phyloP scores from a whole-genome alignment of 2,113 vertebrate species.

The Otis tarda region DNA sequence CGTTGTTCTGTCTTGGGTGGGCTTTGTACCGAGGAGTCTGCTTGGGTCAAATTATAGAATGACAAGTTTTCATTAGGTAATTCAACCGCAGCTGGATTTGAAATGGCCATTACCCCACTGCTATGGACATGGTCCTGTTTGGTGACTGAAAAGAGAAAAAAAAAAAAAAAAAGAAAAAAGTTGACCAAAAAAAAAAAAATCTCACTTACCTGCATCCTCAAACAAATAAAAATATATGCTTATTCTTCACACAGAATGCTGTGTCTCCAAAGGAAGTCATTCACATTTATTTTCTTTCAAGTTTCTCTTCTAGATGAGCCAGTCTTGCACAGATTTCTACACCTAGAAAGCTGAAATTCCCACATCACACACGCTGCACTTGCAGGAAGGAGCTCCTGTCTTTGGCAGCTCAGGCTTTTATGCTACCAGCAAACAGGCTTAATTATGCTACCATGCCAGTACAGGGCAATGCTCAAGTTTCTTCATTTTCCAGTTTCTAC shows the following conservation, averaged over 20 bases:
- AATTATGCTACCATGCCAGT: background rate
- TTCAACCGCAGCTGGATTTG: background rate
- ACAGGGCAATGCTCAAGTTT: background rate
- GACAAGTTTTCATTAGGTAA: background rate
- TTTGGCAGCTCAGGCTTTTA: background rate
- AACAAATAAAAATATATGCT: rapidly evolving
- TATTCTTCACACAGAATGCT: background rate
- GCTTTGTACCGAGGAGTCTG: background rate
- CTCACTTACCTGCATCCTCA: background rate
- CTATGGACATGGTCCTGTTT: background rate
- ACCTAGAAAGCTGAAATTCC: background rate
- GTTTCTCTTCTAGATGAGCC: rapidly evolving
- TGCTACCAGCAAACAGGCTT: background rate
- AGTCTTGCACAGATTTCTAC: background rate
- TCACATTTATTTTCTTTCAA: background rate
- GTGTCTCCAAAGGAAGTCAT: background rate
- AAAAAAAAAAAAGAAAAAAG: too few relatives aligned
- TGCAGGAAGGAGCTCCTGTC: background rate
- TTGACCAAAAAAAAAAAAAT: background rate
- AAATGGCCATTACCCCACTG: background rate
- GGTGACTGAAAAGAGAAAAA: background rate
- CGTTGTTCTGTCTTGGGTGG: background rate
- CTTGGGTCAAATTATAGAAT: background rate
- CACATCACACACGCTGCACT: background rate
- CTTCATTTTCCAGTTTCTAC: background rate